Base-by-base conservation (phyloP, 2,797 vertebrate species). In the Apodemus agrarius region DNA sequence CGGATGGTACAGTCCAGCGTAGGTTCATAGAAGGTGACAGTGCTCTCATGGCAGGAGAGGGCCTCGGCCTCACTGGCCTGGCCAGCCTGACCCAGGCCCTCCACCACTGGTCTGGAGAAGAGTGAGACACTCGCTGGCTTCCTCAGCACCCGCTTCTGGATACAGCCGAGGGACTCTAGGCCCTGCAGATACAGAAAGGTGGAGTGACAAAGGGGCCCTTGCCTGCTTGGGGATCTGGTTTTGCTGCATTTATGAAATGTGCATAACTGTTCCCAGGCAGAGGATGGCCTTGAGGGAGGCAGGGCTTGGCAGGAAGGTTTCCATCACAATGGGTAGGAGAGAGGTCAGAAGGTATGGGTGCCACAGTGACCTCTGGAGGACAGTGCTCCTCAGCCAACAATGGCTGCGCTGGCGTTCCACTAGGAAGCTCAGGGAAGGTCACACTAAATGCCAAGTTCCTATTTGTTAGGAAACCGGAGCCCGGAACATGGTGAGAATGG, bases 1-100 rank as follows among this genome's bases (percentile, higher is more conserved):
- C 98, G 98, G 84, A 99, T 97, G 59, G 99, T 98, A 92, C 99
- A 99, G 98, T 99, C 99, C 96, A 99, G 96, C 0, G 99, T 99
- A 74, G 99, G 99, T 98, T 99, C 99, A 0, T 99, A 99, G 96
- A 99, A 99, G 0, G 98, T 97, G 0, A 72, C 40, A 2, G 97
- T 97, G 0, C 94, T 93, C 9, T 98, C 98, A 0, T 94, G 89
- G 76, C 97, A 97, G 89, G 95, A 91, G 26, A 90, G 81, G 16
- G 6, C 10, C 0, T 97, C 76, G 0, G 85, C 3, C 63, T 97
- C 88, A 49, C 40, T 6, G 57, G 54, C 52, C 87, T 89, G 87
- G 43, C 59, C 10, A 40, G 54, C 52, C 87, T 89, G 87, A 59
- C 59, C 88, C 19, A 63, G 74, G 31, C 69, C 97, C 46, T 96